Evolutionary conservation across 1,140 invertebrate genomes (phyloP), one percentile per base, ranked within the genome.

Genomic region (Zaprionus nigranus): DNA sequence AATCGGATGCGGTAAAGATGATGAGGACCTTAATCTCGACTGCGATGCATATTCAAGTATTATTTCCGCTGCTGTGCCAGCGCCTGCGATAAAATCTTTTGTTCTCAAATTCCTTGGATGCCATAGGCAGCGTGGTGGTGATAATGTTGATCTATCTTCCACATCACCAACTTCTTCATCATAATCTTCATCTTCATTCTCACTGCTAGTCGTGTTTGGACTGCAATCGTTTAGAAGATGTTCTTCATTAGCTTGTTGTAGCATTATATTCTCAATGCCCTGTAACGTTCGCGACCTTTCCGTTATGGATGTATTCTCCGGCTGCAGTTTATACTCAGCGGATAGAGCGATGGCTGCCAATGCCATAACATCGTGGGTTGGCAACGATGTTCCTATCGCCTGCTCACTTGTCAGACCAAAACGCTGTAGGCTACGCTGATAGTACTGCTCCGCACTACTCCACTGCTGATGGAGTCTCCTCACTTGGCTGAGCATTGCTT

Each of bases 11-110:
- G 9, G 5, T 7, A 43, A 43, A 2, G 40, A 43, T 46, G 20
- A 51, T 2, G 17, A 28, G 24, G 24, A 24, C 0, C 24, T 24
- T 2, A 38, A n/a, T 72, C 36, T 24, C 70, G 72, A 77, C 28
- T 78, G 68, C 1, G 86, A 91, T 1, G 82, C 81, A 40, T 82
- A 92, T 54, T 92, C 90, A 20, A 92, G 59, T 15, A 92, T 80
- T 6, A 92, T 87, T 58, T 92, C 90, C 28, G 83, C 86, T 6
- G 90, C 82, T n/a, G 82, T 86, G 13, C 65, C 76, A 28, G 77
- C 68, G 11, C 46, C 36, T 4, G 30, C 34, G 11, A 36, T 15
- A 7, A 22, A 49, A 38, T 12, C 30, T 17, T 34, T 26, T 26
- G 17, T 20, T 56, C 13, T 30, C 9, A 9, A 43, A 40, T 65